Conservation (phyloP, 2,113 vertebrate genomes). For the Sclerurus mexicanus region DNA sequence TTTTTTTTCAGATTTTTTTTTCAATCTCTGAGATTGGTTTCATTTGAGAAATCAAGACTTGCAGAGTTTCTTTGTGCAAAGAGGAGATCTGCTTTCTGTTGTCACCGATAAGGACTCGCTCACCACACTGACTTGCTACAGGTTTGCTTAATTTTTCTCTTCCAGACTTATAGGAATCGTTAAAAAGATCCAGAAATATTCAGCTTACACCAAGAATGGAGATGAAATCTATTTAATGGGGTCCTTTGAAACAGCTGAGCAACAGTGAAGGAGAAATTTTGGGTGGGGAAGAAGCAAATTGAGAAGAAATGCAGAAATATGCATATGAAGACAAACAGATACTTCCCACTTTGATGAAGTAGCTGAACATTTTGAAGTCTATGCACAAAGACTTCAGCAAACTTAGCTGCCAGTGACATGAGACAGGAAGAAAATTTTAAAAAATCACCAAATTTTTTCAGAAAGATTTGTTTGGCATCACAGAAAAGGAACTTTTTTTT, state of each 20-base stretch:
- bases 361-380: neutral
- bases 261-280: neutral
- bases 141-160: neutral
- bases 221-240: neutral
- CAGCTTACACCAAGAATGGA: neutral
- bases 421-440: neutral
- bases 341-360: neutral
- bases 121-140: neutral
- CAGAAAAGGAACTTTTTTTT: neutral
- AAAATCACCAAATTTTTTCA: neutral
- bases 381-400: neutral
- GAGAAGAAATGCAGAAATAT: neutral
- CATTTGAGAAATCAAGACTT: neutral
- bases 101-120: neutral
- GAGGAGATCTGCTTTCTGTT: neutral
- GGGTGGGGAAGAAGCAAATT: neutral
- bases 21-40: neutral
- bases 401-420: neutral
- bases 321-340: neutral
- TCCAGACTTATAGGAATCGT: neutral
- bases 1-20: neutral
- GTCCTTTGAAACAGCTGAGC: neutral
- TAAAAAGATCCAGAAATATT: neutral
- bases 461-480: neutral
- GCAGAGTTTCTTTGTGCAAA: neutral